Evolutionary conservation across 2,113 vertebrate species (phyloP), one percentile per base, ranked within the genome.

Genomic region (Cacatua alba): DNA sequence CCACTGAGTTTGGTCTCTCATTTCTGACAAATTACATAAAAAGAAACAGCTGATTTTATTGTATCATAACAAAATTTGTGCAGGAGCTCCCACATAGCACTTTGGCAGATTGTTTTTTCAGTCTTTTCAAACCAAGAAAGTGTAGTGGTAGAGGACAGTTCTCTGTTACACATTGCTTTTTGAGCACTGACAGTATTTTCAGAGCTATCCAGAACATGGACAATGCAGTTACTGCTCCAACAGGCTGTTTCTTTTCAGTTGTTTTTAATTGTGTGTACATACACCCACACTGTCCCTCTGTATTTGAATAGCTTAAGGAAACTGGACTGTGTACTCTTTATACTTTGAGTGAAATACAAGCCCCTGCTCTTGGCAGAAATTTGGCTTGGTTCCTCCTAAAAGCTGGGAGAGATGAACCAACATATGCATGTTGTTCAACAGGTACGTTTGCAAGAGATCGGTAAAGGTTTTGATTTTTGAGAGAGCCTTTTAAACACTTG

Each of bases 291-390:
- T 70, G 37, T 63, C 15, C 91, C 35, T 82, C 59, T 80, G 7
- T 64, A 9, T 76, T 81, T 81, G 69, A 93, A 55, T 65, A 48
- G 80, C 35, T 90, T 75, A 85, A 88, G 90, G 92, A 94, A 93
- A 49, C 64, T 49, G 86, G 65, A 33, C 82, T 82, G 43, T 75
- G 60, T 88, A 37, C 26, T 68, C 68, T 23, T 51, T 75, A 71
- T 59, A 76, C 82, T 94, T 93, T 0, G 2, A 78, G 62, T 88
- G 72, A 93, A 90, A 71, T 63, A 60, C 25, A 86, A 88, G 48
- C 37, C 37, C 82, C 1, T 87, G 78, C 41, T 91, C 65, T 75
- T 91, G 81, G 88, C 92, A 94, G 86, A 95, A 91, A 33, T 82
- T 82, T 92, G 94, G 80, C 88, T 88, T 69, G 7, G 62, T 75